Percentiles rank a stretch among this genome's conserved stretches.
These are phyloP conservation scores for Timema podura DNA, from an alignment of 2,888 invertebrate genomes.

Conservation along the genomic window DNA sequence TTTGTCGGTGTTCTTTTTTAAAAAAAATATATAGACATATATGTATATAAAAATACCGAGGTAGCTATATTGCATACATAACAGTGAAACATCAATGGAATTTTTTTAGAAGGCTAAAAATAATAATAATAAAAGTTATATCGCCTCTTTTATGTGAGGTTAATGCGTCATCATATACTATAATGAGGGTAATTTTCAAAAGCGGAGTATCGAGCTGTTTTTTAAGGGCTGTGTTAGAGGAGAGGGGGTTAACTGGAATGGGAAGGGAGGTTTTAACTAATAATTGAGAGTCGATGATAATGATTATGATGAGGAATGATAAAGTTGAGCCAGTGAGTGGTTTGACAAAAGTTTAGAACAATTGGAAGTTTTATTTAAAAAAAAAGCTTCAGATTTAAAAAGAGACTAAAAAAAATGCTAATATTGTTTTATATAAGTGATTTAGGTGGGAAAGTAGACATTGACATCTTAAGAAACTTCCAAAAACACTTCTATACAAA, in stretches of 20 bases:
- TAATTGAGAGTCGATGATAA: background rate
- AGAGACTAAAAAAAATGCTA: too few species aligned
- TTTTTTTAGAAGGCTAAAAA: slow-evolving; percentile 20
- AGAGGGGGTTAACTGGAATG: slow-evolving; percentile 4
- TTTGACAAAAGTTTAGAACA: too few species aligned
- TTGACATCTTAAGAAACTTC: too few species aligned
- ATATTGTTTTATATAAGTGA: too few species aligned
- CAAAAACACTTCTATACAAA: too few species aligned
- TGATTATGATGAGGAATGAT: slow-evolving; percentile 2
- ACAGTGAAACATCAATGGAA: slow-evolving; percentile 23
- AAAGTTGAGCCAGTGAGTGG: background rate
- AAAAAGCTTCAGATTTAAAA: too few species aligned
- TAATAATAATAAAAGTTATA: slow-evolving; percentile 14
- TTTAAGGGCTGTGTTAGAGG: background rate
- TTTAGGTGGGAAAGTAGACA: too few species aligned
- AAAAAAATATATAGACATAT: slow-evolving; percentile 7
- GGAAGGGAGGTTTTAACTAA: background rate
- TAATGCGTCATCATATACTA: slow-evolving; percentile 27
- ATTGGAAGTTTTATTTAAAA: too few species aligned
- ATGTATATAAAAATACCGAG: slow-evolving; percentile 13
- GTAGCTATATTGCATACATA: slow-evolving; percentile 26
- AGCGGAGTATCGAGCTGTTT: slow-evolving; percentile 5
- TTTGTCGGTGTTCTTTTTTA: slow-evolving; percentile 25
- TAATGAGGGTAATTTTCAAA: slow-evolving; percentile 24
- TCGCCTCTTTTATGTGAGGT: slow-evolving; percentile 17